These are phyloP conservation scores for Araneus ventricosus DNA, from an alignment of 1,140 invertebrate genomes.

Conservation along the genomic window DNA sequence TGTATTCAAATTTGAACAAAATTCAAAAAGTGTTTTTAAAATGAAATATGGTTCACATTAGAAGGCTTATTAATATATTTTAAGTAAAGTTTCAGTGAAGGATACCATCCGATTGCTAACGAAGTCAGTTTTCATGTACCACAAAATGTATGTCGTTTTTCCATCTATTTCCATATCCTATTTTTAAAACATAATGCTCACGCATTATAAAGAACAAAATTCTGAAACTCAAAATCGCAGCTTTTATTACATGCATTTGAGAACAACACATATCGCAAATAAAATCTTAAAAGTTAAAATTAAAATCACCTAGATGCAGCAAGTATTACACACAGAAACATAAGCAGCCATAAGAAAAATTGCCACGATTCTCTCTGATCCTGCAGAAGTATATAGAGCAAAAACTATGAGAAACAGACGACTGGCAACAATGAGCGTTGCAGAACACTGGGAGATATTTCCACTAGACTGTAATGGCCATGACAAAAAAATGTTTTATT, in stretches of 20 bases:
- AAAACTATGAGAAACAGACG: neutral
- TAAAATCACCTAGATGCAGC: conserved; percentile 44
- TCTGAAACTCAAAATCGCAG: conserved; percentile 65
- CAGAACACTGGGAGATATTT: neutral
- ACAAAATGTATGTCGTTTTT: too few relatives aligned
- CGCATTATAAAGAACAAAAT: conserved; percentile 36
- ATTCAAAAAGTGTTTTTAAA: too few relatives aligned
- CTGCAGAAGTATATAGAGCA: conserved; percentile 53
- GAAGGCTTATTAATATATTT: too few relatives aligned
- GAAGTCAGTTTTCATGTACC: too few relatives aligned
- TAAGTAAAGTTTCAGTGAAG: too few relatives aligned
- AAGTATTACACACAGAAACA: conserved; percentile 50
- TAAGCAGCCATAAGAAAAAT: conserved; percentile 59
- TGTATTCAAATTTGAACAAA: too few relatives aligned
- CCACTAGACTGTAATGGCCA: neutral
- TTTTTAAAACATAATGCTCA: neutral
- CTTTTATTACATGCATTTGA: conserved; percentile 72
- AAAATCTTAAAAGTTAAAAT: conserved; percentile 60
- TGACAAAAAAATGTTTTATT: neutral
- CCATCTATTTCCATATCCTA: neutral
- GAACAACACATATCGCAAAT: conserved; percentile 57
- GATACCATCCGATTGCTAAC: too few relatives aligned
- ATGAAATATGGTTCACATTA: too few relatives aligned
- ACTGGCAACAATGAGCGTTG: neutral
- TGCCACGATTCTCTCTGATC: conserved; percentile 62